phyloP scores from a whole-genome alignment of 2,888 invertebrate genomes.

The Tinea pellionella region DNA sequence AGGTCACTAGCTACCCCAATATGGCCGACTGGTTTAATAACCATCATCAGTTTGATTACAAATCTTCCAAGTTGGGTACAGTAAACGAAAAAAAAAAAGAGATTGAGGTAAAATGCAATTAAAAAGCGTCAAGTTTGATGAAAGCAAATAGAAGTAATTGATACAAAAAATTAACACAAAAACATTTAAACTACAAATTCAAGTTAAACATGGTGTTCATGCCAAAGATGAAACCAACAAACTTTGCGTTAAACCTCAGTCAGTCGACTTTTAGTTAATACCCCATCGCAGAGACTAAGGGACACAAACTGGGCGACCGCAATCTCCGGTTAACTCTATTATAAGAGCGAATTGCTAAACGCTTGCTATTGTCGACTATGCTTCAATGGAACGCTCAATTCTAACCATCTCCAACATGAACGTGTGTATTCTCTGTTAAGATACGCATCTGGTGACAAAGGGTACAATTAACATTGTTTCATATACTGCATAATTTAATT shows the following conservation, averaged over 20 bases:
- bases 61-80: too few relatives aligned
- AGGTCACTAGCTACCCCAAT: too few relatives aligned
- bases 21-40: too few relatives aligned
- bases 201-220: background rate
- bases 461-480: background rate
- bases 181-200: background rate
- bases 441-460: background rate
- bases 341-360: conserved; percentile 60
- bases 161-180: background rate
- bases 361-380: conserved; percentile 55
- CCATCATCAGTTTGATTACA: too few relatives aligned
- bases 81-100: too few relatives aligned
- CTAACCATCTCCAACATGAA: background rate
- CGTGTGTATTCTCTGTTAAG: background rate
- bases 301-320: conserved; percentile 30
- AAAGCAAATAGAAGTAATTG: too few relatives aligned
- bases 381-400: conserved; percentile 1
- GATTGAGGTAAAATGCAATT: too few relatives aligned
- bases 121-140: too few relatives aligned
- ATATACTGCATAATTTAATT: too few relatives aligned
- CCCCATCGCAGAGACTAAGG: conserved; percentile 35
- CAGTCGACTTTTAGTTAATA: conserved; percentile 14
- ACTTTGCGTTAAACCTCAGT: conserved; percentile 5
- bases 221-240: conserved; percentile 9
- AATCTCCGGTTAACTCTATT: conserved; percentile 65